Evolutionary conservation across 2,113 vertebrate genomes (phyloP).

Genomic region (Hemiprocne comata): DNA sequence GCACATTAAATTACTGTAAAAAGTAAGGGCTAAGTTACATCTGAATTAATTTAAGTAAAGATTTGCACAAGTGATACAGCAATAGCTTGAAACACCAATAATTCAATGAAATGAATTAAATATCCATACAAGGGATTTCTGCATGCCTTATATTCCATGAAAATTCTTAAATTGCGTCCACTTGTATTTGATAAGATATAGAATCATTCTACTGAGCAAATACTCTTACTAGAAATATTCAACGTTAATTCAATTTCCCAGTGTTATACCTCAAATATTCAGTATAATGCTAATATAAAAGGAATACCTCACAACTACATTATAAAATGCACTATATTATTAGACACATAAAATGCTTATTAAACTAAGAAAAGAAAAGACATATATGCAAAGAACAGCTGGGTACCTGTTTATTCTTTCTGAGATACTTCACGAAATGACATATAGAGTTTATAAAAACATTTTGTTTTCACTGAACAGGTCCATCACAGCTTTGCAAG

Average conservation of each 20-base stretch:
- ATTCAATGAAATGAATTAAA: background rate
- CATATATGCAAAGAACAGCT: background rate
- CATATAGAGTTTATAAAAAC: background rate
- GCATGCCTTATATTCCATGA: background rate
- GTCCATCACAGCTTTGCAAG: background rate
- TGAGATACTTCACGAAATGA: background rate
- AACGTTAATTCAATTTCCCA: background rate
- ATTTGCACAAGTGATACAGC: constrained; percentile 27
- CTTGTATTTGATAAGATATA: background rate
- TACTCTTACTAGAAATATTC: background rate
- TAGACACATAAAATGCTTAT: background rate
- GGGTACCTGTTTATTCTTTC: background rate
- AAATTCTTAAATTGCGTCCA: background rate
- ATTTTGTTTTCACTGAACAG: background rate
- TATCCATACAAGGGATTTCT: background rate
- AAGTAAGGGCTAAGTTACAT: background rate
- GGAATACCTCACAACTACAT: background rate
- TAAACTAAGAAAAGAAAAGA: background rate
- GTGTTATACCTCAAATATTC: background rate
- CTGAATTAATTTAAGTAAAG: constrained; percentile 8
- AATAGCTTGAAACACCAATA: constrained; percentile 27
- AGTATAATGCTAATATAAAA: background rate
- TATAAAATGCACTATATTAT: background rate
- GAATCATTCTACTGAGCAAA: background rate
- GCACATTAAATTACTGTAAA: background rate